phyloP scores from a whole-genome alignment of 2,797 vertebrate genomes.

The Pseudocheirus occidentalis region DNA sequence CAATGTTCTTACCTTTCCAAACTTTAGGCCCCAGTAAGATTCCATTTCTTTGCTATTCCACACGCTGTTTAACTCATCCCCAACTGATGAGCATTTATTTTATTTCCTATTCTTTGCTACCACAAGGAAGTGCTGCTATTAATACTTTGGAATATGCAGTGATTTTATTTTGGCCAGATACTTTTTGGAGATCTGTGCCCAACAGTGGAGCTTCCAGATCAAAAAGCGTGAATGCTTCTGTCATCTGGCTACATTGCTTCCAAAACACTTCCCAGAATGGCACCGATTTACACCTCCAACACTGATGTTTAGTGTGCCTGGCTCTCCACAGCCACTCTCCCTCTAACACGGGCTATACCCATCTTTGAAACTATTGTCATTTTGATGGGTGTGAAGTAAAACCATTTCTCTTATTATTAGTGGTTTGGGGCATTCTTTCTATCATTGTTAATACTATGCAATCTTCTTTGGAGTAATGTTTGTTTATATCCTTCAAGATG shows the following conservation, averaged over 20 bases:
- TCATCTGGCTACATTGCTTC: neutral
- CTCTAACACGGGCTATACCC: neutral
- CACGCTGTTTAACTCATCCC: neutral
- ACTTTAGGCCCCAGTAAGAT: neutral
- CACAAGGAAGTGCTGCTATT: neutral
- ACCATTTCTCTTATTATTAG: neutral
- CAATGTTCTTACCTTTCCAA: neutral
- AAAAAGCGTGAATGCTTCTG: neutral
- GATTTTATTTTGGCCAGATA: neutral
- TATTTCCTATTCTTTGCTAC: neutral
- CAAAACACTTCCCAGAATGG: neutral
- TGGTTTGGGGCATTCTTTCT: neutral
- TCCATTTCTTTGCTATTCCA: neutral
- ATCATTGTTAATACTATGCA: no score
- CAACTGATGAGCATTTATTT: neutral
- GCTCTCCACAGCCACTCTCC: neutral
- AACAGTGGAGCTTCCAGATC: neutral
- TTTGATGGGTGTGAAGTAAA: neutral
- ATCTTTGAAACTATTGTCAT: neutral
- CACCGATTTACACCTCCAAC: neutral
- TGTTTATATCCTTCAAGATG: neutral
- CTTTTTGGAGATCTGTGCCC: neutral
- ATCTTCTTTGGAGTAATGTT: neutral
- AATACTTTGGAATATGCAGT: neutral
- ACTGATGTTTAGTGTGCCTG: neutral